These are phyloP conservation scores for Serrognathus titanus DNA, from an alignment of 2,888 invertebrate genomes.

Conservation along the genomic window DNA sequence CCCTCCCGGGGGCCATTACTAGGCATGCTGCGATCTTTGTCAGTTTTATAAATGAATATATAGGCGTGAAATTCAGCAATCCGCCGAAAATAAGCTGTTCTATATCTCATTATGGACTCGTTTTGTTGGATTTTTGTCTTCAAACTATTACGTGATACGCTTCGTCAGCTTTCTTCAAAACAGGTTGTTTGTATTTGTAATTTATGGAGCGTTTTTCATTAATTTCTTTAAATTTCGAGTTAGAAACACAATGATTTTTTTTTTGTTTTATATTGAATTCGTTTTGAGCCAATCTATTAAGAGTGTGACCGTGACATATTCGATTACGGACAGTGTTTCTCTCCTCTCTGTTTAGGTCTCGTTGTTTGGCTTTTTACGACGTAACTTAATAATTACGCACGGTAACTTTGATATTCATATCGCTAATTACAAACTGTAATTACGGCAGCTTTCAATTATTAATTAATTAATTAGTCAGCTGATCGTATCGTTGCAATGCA, in stretches of 20 bases:
- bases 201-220: slow-evolving; percentile 1
- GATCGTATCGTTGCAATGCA: too few relatives aligned
- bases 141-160: slow-evolving; percentile 1
- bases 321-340: background rate
- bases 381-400: background rate
- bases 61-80: slow-evolving; percentile 41
- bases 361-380: too few relatives aligned
- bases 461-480: background rate
- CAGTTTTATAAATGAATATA: slow-evolving; percentile 42
- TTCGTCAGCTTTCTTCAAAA: background rate
- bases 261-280: background rate
- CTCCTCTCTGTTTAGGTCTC: background rate
- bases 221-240: background rate
- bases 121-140: slow-evolving; percentile 21
- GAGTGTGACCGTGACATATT: slow-evolving; percentile 2
- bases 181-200: slow-evolving; percentile 6
- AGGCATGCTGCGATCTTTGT: slow-evolving; percentile 38
- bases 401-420: background rate
- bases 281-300: background rate
- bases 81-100: slow-evolving; percentile 41
- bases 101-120: slow-evolving; percentile 37
- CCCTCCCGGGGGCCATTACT: slow-evolving; percentile 28
- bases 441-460: background rate
- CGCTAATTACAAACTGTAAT: background rate
- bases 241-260: background rate